Evolutionary conservation across 2,888 invertebrate species (phyloP).

Genomic region (Campoletis raptor): DNA sequence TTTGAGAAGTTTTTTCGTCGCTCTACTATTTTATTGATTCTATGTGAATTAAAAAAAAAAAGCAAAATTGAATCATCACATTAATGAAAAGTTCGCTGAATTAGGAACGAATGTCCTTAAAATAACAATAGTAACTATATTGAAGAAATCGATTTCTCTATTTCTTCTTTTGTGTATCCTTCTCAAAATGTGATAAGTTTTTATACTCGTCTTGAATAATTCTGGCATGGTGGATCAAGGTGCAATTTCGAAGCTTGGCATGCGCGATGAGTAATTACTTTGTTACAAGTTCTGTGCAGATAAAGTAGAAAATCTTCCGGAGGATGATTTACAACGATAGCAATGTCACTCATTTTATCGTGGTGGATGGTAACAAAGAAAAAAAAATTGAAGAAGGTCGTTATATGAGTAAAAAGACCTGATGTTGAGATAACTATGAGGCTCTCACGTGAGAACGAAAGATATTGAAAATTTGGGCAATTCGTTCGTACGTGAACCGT

Average conservation of each 20-base stretch:
- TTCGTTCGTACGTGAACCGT: conserved; percentile 81
- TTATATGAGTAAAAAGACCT: conserved; percentile 32
- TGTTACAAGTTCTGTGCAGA: conserved; percentile 78
- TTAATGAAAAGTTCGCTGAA: neutral
- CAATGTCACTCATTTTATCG: conserved; percentile 44
- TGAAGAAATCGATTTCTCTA: conserved; percentile 29
- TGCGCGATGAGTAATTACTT: conserved; percentile 82
- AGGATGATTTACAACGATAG: neutral
- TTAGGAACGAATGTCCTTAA: neutral
- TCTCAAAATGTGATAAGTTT: conserved; percentile 23
- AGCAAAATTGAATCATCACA: neutral
- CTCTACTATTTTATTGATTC: too few species aligned
- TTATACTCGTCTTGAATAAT: conserved; percentile 62
- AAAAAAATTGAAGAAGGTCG: conserved; percentile 53
- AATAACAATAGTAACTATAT: neutral
- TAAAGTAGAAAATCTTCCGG: neutral
- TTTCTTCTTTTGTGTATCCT: conserved; percentile 6
- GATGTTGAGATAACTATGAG: neutral
- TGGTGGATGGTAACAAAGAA: conserved; percentile 53
- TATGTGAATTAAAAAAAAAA: neutral
- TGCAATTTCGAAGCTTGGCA: conserved; percentile 81
- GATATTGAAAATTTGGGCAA: conserved; percentile 80
- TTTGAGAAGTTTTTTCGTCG: neutral
- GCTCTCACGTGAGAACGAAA: conserved; percentile 66
- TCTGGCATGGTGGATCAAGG: conserved; percentile 77